These are phyloP conservation scores for Luperina nickerlii DNA, from an alignment of 2,888 invertebrate species.

Conservation along the genomic window DNA sequence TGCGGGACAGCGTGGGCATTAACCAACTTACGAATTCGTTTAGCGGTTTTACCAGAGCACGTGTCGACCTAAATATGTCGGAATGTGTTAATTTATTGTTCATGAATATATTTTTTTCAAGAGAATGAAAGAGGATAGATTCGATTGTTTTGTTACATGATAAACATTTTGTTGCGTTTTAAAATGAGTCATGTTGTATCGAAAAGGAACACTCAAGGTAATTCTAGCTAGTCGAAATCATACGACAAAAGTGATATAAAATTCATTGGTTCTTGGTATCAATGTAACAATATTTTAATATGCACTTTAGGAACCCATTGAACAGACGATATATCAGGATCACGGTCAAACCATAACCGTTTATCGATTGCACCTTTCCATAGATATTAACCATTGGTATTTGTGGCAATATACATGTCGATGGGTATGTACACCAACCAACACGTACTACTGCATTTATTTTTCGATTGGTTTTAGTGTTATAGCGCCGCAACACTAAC, in stretches of 20 bases:
- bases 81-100: constrained; percentile 52
- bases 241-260: not conserved
- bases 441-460: constrained; percentile 21
- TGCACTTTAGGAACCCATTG: not conserved
- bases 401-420: constrained; percentile 15
- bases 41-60: constrained; percentile 59
- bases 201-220: not conserved
- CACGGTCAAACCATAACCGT: constrained; percentile 16
- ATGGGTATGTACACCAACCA: constrained; percentile 11
- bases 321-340: constrained; percentile 1
- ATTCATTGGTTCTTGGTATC: not conserved
- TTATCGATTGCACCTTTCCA: constrained; percentile 17
- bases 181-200: not conserved
- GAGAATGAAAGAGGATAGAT: not conserved
- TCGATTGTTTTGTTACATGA: not conserved
- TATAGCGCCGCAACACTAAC: constrained; percentile 48
- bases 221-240: not conserved
- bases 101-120: constrained; percentile 6
- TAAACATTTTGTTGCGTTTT: not conserved
- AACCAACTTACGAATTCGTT: constrained; percentile 69
- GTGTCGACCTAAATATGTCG: constrained; percentile 65
- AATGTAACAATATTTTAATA: not conserved
- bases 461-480: constrained; percentile 20
- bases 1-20: constrained; percentile 76
- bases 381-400: constrained; percentile 35